phyloP scores from a whole-genome alignment of 2,113 vertebrate species.

The Motacilla tschutschensis region DNA sequence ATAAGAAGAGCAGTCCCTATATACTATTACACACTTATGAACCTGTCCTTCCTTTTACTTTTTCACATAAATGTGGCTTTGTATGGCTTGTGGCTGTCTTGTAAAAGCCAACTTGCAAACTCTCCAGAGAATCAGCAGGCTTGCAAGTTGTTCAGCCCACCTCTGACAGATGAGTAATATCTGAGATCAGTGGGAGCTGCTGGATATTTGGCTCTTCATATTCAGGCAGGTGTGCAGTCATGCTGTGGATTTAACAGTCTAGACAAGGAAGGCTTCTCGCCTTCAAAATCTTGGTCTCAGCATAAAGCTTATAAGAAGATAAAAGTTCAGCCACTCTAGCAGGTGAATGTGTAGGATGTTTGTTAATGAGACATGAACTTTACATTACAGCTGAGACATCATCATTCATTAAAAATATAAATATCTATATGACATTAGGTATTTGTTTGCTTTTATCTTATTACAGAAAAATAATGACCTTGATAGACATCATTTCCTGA shows the following conservation, averaged over 20 bases:
- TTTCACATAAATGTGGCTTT: neutral
- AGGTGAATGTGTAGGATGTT: neutral
- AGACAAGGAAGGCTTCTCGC: neutral
- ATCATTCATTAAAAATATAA: constrained; percentile 3
- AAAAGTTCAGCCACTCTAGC: neutral
- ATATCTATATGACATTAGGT: neutral
- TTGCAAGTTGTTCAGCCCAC: neutral
- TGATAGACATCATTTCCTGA: constrained; percentile 31
- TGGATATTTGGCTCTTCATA: neutral
- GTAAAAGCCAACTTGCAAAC: neutral
- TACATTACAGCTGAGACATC: neutral
- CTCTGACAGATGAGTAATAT: neutral
- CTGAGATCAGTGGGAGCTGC: neutral
- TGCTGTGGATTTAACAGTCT: neutral
- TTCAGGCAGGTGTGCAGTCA: neutral
- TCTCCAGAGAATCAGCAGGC: neutral
- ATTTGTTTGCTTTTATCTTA: constrained; percentile 42
- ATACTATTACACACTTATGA: neutral
- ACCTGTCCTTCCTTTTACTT: neutral
- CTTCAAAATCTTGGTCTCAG: neutral
- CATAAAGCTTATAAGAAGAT: neutral
- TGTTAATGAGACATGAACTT: neutral
- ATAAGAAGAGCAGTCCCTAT: neutral
- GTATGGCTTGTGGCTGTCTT: neutral
- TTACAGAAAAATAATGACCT: constrained; percentile 47